These are phyloP conservation scores for Thereva nobilitata DNA, from an alignment of 2,888 invertebrate genomes.

Conservation along the genomic window DNA sequence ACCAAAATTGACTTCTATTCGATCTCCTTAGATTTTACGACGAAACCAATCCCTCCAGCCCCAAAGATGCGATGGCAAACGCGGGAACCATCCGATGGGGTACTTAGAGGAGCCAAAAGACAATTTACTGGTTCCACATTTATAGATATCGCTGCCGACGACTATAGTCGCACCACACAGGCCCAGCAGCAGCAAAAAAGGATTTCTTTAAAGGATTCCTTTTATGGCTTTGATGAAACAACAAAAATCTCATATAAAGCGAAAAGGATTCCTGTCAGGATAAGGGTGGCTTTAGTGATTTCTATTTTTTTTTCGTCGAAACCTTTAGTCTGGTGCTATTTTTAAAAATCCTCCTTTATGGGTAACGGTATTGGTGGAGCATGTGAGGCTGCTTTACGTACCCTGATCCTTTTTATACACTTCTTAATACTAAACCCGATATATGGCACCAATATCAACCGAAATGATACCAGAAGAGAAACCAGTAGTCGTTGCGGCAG, in stretches of 20 bases:
- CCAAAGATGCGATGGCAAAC: slow-evolving; percentile 15
- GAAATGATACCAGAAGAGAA: slow-evolving; percentile 36
- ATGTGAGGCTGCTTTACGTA: slow-evolving; percentile 14
- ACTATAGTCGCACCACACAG: neutral
- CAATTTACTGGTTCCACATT: slow-evolving; percentile 40
- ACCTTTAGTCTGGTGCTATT: slow-evolving; percentile 12
- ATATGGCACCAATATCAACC: slow-evolving; percentile 38
- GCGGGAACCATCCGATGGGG: slow-evolving; percentile 30
- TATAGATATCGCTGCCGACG: slow-evolving; percentile 32
- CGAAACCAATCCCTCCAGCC: slow-evolving; percentile 16
- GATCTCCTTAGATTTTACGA: slow-evolving; percentile 41
- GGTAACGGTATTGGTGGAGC: neutral
- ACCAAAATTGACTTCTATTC: slow-evolving; percentile 43
- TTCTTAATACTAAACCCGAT: slow-evolving; percentile 40
- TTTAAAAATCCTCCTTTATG: slow-evolving; percentile 28
- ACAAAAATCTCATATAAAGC: slow-evolving; percentile 40
- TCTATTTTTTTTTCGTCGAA: slow-evolving; percentile 15
- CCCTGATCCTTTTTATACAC: slow-evolving; percentile 41
- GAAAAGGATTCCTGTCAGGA: slow-evolving; percentile 27
- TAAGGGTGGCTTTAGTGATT: slow-evolving; percentile 32
- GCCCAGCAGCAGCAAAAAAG: slow-evolving; percentile 8
- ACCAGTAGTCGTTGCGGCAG: slow-evolving; percentile 33
- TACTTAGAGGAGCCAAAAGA: slow-evolving; percentile 37
- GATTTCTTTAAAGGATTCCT: slow-evolving; percentile 40
- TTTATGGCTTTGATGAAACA: slow-evolving; percentile 41